Percentiles rank a stretch among this genome's conserved stretches.
These are phyloP conservation scores for Agrochola lychnidis DNA, from an alignment of 2,888 invertebrate species.

Conservation along the genomic window DNA sequence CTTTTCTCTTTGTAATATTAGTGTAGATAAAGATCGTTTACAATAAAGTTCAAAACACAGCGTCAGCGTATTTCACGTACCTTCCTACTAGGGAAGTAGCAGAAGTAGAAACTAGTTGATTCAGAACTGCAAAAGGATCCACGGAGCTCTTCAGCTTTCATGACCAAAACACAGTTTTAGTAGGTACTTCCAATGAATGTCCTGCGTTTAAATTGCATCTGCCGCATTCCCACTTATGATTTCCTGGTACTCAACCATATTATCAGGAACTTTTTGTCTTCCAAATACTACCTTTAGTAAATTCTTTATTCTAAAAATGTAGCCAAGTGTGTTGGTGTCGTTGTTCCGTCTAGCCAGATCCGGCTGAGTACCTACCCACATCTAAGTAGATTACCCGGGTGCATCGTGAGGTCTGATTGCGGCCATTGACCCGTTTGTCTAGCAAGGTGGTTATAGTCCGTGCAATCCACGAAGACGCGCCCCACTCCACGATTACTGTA, in stretches of 20 bases:
- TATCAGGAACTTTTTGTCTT: background rate
- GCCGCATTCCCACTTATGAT: background rate
- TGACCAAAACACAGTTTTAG: background rate
- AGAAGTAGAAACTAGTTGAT: background rate
- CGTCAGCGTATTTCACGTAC: background rate
- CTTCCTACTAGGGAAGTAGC: background rate
- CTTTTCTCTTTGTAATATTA: no score
- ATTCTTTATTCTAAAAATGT: background rate
- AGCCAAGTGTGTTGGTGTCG: slow-evolving; percentile 15
- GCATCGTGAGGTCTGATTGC: slow-evolving; percentile 24
- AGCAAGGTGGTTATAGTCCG: slow-evolving; percentile 15
- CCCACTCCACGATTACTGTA: no score
- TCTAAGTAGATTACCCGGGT: slow-evolving; percentile 10
- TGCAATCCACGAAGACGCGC: no score
- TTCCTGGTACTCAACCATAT: background rate
- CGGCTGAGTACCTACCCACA: slow-evolving; percentile 1
- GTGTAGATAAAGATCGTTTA: no score
- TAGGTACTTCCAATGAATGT: background rate
- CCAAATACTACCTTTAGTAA: no score
- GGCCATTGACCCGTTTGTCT: slow-evolving; percentile 32
- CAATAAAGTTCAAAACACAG: background rate
- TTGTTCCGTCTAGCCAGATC: slow-evolving; percentile 39
- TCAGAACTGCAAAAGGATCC: background rate
- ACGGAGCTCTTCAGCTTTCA: background rate
- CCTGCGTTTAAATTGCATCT: background rate